Evolutionary conservation across 2,888 invertebrate genomes (phyloP), one percentile per base, ranked within the genome.

Genomic region (Agrochola circellaris): DNA sequence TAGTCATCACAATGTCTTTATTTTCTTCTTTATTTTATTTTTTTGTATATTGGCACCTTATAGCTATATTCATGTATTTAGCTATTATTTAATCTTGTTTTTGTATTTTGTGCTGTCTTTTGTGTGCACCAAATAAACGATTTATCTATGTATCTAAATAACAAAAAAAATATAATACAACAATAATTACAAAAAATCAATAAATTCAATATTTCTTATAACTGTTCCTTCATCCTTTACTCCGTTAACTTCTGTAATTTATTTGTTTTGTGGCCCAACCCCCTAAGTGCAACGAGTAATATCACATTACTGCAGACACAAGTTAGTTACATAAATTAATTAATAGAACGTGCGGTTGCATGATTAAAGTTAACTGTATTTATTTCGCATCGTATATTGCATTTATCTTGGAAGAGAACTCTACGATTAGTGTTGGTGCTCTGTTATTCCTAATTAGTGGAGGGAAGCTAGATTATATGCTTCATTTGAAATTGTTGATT

Each of bases 281-380:
- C 75, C 73, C 68, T 81, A 75, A 86, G 83, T 89, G 88, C 85
- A 87, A 72, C 83, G 82, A 83, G 81, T 81, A 87, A 86, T 88
- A 87, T 88, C 79, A 86, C 82, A 89, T 89, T 89, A 86, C 79
- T 82, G 84, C 83, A 88, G 83, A 81, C 79, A 87, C 83, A 86
- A 88, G 81, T 89, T 91, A 85, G 89, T 87, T 82, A 89, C 87
- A 90, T 88, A 90, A 92, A 93, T 92, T 90, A 92, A 92, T 91
- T 90, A 92, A 91, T 91, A 88, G 88, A 84, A 88, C 90, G 87
- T 88, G 90, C 79, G 90, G 88, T 86, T 90, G 91, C 90, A 91
- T 91, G 90, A 91, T 91, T 91, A 89, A 87, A 83, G 71, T 83
- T 85, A 85, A 86, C 81, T 85, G 76, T 88, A 88, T 90, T 91